phyloP scores from a whole-genome alignment of 35 echinoderm and acorn worm species.

The Apostichopus californicus region DNA sequence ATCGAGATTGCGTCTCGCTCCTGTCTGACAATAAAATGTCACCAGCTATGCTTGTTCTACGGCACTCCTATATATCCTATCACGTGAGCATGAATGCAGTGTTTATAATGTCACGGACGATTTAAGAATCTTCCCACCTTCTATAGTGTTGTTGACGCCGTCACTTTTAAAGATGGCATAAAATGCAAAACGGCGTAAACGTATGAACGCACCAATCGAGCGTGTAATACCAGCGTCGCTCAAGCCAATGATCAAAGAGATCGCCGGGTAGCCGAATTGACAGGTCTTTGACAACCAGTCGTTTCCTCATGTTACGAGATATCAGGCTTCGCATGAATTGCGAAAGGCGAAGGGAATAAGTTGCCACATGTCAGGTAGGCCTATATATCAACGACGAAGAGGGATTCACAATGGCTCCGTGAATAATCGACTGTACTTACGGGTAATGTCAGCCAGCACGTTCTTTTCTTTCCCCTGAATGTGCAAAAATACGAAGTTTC shows the following conservation, averaged over 20 bases:
- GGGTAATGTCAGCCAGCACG: not conserved
- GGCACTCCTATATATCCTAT: not conserved
- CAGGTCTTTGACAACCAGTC: constrained; percentile 8
- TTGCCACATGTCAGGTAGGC: not conserved
- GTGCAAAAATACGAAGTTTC: not conserved
- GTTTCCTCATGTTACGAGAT: constrained; percentile 8
- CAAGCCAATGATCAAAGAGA: constrained; percentile 6
- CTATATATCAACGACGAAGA: not conserved
- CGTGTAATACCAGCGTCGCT: constrained; percentile 3
- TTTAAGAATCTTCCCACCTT: not conserved
- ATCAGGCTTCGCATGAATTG: not conserved
- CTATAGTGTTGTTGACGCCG: not conserved
- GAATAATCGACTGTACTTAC: not conserved
- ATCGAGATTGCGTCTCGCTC: not conserved
- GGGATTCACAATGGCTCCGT: not conserved
- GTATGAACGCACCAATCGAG: not conserved
- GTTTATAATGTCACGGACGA: constrained; percentile 3
- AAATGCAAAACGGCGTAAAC: constrained; percentile 9
- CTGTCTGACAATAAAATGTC: not conserved
- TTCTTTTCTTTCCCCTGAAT: not conserved
- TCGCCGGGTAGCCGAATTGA: not conserved
- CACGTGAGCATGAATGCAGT: not conserved
- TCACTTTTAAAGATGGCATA: constrained; percentile 10
- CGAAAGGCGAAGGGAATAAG: not conserved
- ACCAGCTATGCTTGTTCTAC: not conserved